Evolutionary conservation across 2,797 vertebrate species (phyloP).

Genomic region (Phoebastria nigripes): DNA sequence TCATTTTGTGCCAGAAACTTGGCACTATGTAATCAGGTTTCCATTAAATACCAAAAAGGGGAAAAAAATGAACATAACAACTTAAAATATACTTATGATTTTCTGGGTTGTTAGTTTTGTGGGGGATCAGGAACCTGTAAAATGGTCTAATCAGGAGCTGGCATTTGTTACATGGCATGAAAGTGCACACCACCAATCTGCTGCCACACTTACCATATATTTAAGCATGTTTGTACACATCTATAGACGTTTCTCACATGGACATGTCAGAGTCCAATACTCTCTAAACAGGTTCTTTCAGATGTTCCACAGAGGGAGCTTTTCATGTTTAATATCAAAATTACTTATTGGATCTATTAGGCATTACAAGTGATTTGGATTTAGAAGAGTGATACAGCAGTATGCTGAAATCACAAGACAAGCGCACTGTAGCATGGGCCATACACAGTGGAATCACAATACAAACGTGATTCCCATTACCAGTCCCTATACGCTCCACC

Average conservation of each 20-base stretch:
- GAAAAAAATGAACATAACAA: background rate
- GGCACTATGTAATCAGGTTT: background rate
- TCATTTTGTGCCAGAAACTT: background rate
- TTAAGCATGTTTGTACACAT: background rate
- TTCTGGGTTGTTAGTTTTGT: background rate
- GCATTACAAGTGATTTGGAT: background rate
- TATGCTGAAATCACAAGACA: background rate
- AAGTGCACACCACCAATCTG: background rate
- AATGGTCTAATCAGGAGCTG: background rate
- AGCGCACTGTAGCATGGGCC: background rate
- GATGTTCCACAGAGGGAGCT: background rate
- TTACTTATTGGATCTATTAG: background rate
- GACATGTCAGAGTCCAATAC: background rate
- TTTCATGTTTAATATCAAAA: background rate
- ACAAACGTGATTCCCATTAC: background rate
- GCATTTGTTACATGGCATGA: background rate
- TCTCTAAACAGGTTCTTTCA: background rate
- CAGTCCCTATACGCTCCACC: fast-evolving
- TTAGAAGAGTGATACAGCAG: background rate
- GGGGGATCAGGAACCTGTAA: background rate
- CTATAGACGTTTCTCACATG: background rate
- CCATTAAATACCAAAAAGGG: background rate
- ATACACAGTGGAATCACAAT: background rate
- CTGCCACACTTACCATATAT: background rate
- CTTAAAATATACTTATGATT: background rate